These are phyloP conservation scores for Archegozetes longisetosus DNA, from an alignment of 1,140 invertebrate species.

Conservation along the genomic window DNA sequence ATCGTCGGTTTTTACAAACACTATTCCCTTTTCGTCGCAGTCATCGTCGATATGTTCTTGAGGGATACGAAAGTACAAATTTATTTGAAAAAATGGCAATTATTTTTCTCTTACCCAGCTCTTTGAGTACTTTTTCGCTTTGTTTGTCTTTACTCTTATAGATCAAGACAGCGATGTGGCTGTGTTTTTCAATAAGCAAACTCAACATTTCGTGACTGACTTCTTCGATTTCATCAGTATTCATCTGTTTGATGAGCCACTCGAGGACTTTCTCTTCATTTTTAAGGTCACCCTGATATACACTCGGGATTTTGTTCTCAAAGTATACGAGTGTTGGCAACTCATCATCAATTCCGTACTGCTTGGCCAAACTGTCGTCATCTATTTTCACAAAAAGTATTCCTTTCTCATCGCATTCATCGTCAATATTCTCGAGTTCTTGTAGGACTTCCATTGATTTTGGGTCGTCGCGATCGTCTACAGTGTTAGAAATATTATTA, in stretches of 20 bases:
- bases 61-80: not conserved
- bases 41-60: constrained; percentile 25
- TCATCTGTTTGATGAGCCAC: constrained; percentile 72
- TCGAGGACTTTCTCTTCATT: constrained; percentile 80
- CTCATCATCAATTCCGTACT: constrained; percentile 24
- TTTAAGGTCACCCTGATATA: constrained; percentile 67
- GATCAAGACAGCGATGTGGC: constrained; percentile 69
- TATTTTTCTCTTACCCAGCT: constrained; percentile 43
- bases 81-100: not conserved
- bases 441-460: constrained; percentile 24
- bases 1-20: constrained; percentile 27
- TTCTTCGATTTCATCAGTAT: constrained; percentile 91
- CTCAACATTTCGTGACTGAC: constrained; percentile 87
- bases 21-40: constrained; percentile 23
- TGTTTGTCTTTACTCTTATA: constrained; percentile 44
- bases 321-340: constrained; percentile 50
- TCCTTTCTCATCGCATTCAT: constrained; percentile 24
- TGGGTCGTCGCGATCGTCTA: constrained; percentile 28
- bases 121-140: constrained; percentile 67
- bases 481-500: constrained; percentile 15
- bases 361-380: constrained; percentile 22
- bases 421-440: constrained; percentile 31
- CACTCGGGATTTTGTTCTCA: constrained; percentile 73
- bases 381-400: constrained; percentile 27
- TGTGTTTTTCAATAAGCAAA: constrained; percentile 65